Conservation (phyloP, 2,113 vertebrate genomes). For the Actinemys pallida region DNA sequence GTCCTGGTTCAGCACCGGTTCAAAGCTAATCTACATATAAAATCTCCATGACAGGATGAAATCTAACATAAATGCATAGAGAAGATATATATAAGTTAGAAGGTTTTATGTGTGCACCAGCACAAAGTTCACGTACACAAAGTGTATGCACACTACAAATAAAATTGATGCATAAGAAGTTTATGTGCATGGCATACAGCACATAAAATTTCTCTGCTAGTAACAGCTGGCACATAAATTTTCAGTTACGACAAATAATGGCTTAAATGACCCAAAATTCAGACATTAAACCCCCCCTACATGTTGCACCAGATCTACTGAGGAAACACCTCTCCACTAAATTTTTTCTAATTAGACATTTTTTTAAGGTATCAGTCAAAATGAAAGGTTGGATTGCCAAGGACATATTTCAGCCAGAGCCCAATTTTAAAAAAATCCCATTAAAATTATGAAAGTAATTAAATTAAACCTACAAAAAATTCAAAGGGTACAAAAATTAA, state of each 20-base stretch:
- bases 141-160: background rate
- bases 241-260: background rate
- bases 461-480: background rate
- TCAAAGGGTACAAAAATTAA: background rate
- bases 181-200: background rate
- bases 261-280: background rate
- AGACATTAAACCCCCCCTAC: background rate
- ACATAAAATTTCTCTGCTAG: background rate
- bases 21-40: background rate
- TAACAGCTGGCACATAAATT: background rate
- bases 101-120: background rate
- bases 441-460: background rate
- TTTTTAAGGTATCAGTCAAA: background rate
- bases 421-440: background rate
- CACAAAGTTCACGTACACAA: background rate
- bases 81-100: background rate
- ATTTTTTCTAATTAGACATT: background rate
- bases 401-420: background rate
- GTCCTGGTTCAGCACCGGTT: background rate
- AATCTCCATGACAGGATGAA: background rate
- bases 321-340: background rate
- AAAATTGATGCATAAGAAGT: background rate
- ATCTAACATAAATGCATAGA: background rate
- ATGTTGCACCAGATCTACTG: background rate
- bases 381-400: background rate